A percentile compares a stretch with the other conserved stretches of the same genome.
phyloP scores from a whole-genome alignment of 2,888 invertebrate species.

The Eubasilissa splendida region DNA sequence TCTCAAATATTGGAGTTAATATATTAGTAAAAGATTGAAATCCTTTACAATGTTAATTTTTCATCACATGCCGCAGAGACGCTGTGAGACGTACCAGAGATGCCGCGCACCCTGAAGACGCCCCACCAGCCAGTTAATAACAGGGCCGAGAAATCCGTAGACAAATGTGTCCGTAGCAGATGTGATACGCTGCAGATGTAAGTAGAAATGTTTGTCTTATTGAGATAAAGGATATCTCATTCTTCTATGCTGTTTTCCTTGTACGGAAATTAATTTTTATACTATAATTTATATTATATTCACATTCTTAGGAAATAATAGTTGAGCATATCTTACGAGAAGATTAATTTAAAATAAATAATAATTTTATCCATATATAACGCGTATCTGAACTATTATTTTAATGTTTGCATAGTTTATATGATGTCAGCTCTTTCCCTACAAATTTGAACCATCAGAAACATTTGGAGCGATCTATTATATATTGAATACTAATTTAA shows the following conservation, averaged over 20 bases:
- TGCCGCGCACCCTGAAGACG: conserved; percentile 26
- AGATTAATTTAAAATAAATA: no score
- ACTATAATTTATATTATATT: no score
- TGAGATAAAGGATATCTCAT: conserved; percentile 32
- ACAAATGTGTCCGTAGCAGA: conserved; percentile 46
- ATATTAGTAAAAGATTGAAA: background rate
- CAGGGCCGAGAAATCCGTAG: conserved; percentile 23
- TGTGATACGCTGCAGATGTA: conserved; percentile 41
- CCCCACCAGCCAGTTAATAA: conserved; percentile 35
- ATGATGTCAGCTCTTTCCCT: no score
- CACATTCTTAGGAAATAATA: no score
- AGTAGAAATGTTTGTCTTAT: conserved; percentile 43
- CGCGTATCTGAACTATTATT: no score
- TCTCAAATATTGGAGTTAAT: no score
- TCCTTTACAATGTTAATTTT: background rate
- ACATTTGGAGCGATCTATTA: no score
- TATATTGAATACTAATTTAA: no score
- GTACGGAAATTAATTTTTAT: background rate
- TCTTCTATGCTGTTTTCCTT: conserved; percentile 6
- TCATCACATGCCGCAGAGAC: conserved; percentile 26
- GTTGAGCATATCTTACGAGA: no score
- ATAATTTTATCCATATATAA: no score
- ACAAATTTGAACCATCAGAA: no score
- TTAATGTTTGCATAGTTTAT: no score
- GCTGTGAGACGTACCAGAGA: background rate